These are phyloP conservation scores for Bos javanicus DNA, from an alignment of 2,113 vertebrate species.

Conservation along the genomic window DNA sequence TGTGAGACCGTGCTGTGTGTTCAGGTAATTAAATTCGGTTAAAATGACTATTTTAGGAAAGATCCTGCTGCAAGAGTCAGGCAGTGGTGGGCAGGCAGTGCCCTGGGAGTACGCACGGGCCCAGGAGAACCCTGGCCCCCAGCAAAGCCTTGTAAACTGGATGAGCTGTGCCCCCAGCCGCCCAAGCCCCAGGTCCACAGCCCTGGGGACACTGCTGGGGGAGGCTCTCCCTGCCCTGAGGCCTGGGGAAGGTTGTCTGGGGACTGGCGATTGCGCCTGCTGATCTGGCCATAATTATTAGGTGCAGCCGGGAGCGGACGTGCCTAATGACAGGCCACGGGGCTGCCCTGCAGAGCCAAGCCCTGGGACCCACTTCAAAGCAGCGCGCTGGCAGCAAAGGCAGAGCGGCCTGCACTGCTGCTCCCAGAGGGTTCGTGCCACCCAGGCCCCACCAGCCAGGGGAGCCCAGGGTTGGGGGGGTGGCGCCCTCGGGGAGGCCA, in stretches of 20 bases:
- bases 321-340: not conserved
- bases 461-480: not conserved
- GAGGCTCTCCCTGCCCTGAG: not conserved
- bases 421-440: not conserved
- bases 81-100: not conserved
- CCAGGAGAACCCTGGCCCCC: accelerated
- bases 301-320: not conserved
- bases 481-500: accelerated
- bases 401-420: accelerated
- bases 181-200: accelerated
- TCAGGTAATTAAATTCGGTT: not conserved
- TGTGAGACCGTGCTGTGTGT: accelerated
- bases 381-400: accelerated
- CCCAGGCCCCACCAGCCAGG: not conserved
- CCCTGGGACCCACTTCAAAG: not conserved
- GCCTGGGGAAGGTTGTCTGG: not conserved
- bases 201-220: accelerated
- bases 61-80: accelerated
- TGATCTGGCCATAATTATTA: not conserved
- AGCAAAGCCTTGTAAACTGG: too few relatives aligned
- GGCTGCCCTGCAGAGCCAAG: not conserved
- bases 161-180: accelerated
- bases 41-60: not conserved
- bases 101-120: accelerated
- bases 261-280: not conserved